These are phyloP conservation scores for Pachyramphus minor DNA, from an alignment of 2,113 vertebrate species.

Conservation along the genomic window DNA sequence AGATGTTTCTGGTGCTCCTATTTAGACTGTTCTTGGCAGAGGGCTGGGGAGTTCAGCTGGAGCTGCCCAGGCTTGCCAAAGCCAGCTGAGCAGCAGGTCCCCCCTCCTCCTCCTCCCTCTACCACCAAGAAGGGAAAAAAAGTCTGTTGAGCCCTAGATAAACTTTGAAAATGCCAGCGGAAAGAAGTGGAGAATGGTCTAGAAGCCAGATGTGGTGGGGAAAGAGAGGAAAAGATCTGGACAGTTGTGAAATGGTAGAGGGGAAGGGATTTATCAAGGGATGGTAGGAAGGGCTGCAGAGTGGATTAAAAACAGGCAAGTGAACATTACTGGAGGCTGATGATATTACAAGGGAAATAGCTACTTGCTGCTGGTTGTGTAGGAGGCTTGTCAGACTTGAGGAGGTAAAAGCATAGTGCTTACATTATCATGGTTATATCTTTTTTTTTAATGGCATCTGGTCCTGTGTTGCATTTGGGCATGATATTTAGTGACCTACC, in stretches of 20 bases:
- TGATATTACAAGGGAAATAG: constrained; percentile 52
- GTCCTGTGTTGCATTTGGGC: constrained; percentile 30
- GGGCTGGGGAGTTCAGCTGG: constrained; percentile 25
- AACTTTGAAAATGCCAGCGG: not conserved
- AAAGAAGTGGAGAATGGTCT: not conserved
- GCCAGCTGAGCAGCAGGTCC: constrained; percentile 19
- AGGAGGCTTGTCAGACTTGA: constrained; percentile 60
- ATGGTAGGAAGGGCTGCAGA: not conserved
- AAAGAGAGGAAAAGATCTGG: not conserved
- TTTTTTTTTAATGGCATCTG: constrained; percentile 27
- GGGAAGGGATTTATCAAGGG: constrained; percentile 1
- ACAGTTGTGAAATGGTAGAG: not conserved
- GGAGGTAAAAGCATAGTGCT: constrained; percentile 52
- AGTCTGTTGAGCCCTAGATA: not conserved
- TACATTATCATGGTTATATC: constrained; percentile 1
- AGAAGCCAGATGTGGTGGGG: not conserved
- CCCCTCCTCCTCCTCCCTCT: not conserved
- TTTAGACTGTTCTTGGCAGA: constrained; percentile 48
- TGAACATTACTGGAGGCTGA: constrained; percentile 42
- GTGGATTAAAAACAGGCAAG: constrained; percentile 40
- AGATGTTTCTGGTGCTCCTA: constrained; percentile 47
- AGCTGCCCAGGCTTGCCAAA: constrained; percentile 46
- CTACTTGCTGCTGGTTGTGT: constrained; percentile 49
- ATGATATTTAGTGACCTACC: constrained; percentile 49
- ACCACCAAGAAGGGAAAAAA: not conserved